phyloP scores from a whole-genome alignment of 2,797 vertebrate genomes.

The Enteromius unitaeniatus region DNA sequence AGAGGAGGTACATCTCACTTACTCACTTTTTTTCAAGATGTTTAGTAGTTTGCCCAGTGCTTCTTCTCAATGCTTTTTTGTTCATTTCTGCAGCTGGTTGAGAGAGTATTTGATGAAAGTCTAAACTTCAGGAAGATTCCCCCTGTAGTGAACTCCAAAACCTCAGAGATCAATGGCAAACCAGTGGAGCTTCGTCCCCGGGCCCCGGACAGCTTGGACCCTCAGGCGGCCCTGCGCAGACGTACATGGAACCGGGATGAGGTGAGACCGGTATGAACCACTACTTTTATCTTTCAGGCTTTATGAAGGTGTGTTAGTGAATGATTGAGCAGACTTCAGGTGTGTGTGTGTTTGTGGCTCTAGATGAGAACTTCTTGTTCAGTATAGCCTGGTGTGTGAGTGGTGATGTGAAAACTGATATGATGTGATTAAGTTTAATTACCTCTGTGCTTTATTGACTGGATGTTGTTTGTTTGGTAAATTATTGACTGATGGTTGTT shows the following conservation, averaged over 20 bases:
- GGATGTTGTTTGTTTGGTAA: conserved; percentile 16
- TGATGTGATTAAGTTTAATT: background rate
- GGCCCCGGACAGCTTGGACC: conserved; percentile 84
- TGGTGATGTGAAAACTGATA: background rate
- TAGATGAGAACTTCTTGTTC: background rate
- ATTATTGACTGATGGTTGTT: background rate
- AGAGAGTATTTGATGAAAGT: conserved; percentile 98
- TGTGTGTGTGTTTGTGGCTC: background rate
- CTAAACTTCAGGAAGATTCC: conserved; percentile 98
- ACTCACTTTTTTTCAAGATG: conserved; percentile 71
- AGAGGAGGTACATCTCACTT: conserved; percentile 92
- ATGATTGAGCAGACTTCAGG: background rate
- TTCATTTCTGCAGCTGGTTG: conserved; percentile 85
- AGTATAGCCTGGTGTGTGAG: background rate
- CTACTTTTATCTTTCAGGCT: background rate
- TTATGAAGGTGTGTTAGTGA: background rate
- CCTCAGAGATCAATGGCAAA: conserved; percentile 88
- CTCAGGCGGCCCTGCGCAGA: conserved; percentile 88
- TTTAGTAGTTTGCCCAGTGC: background rate
- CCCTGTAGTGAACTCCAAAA: conserved; percentile 86
- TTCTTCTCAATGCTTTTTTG: conserved; percentile 21
- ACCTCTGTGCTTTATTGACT: conserved; percentile 6
- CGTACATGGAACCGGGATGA: conserved; percentile 98
- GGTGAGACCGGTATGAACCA: conserved; percentile 75
- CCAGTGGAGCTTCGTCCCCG: conserved; percentile 85